Evolutionary conservation across 2,113 vertebrate species (phyloP).

Genomic region (Platanista minor): DNA sequence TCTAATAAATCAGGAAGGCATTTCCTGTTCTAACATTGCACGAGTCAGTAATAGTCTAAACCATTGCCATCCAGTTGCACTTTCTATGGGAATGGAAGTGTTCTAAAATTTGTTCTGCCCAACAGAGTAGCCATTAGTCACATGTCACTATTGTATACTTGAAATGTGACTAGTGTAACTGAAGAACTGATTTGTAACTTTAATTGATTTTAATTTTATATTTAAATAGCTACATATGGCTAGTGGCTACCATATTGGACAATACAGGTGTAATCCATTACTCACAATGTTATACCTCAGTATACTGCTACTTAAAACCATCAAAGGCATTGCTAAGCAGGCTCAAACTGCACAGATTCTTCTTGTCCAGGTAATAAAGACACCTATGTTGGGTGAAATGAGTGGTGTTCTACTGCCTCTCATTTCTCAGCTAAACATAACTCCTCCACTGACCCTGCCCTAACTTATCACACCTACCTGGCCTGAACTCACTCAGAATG

Average conservation of each 20-base stretch:
- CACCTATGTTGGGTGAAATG: neutral
- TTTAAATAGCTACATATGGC: neutral
- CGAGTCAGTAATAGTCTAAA: slow-evolving; percentile 8
- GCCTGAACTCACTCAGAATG: neutral
- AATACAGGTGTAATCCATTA: neutral
- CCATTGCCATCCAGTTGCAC: neutral
- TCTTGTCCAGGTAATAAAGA: neutral
- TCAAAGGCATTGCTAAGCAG: neutral
- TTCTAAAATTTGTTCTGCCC: slow-evolving; percentile 1
- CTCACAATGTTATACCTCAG: neutral
- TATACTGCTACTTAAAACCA: neutral
- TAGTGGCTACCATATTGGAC: neutral
- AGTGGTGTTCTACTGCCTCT: neutral
- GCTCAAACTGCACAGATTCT: neutral
- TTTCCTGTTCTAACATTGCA: neutral
- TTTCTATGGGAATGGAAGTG: slow-evolving; percentile 16
- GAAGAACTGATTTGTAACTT: neutral
- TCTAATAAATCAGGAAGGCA: slow-evolving; percentile 49
- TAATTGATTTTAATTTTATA: neutral
- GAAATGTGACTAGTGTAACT: neutral
- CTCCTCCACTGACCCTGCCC: neutral
- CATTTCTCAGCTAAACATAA: neutral
- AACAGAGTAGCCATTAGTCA: neutral
- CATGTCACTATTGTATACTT: neutral
- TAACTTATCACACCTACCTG: neutral